phyloP scores from a whole-genome alignment of 1,140 invertebrate species.

The Habropoda laboriosa region DNA sequence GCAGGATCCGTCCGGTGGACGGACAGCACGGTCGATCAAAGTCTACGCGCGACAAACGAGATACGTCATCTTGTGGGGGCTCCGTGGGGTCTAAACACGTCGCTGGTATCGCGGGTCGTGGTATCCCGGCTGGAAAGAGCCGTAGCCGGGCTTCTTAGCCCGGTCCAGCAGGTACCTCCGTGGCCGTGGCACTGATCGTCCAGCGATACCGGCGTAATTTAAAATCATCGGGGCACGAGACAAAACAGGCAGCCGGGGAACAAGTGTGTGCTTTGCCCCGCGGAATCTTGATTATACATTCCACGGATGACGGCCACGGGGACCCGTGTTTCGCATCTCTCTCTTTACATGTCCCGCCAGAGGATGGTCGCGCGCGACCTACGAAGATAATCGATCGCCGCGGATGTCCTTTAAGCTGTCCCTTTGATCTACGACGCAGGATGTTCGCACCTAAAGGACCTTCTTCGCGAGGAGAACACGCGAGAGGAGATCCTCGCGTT shows the following conservation, averaged over 20 bases:
- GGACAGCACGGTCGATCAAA: conserved; percentile 22
- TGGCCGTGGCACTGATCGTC: conserved; percentile 72
- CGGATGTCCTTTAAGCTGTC: conserved; percentile 62
- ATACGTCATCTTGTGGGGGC: conserved; percentile 44
- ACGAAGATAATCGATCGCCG: conserved; percentile 62
- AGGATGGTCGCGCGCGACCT: conserved; percentile 19
- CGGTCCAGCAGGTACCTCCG: conserved; percentile 70
- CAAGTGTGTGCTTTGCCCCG: conserved; percentile 71
- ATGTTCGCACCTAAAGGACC: conserved; percentile 47
- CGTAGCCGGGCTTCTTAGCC: conserved; percentile 63
- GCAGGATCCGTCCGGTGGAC: background rate
- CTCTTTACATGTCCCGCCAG: background rate
- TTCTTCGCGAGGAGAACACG: background rate
- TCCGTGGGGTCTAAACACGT: conserved; percentile 52
- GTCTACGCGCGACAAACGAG: conserved; percentile 53
- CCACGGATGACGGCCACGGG: conserved; percentile 67
- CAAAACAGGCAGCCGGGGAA: conserved; percentile 72
- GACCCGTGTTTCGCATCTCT: conserved; percentile 15
- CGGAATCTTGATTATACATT: conserved; percentile 78
- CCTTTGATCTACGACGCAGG: conserved; percentile 51
- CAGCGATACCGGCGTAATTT: conserved; percentile 75
- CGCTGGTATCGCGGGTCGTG: conserved; percentile 59
- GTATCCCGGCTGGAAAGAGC: conserved; percentile 67
- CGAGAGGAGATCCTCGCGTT: too few species aligned
- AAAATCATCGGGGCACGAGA: conserved; percentile 76